A percentile compares a stretch with the other conserved stretches of the same genome.
Evolutionary conservation across 2,888 invertebrate genomes (phyloP).

Genomic region (Matsumyia berberina): DNA sequence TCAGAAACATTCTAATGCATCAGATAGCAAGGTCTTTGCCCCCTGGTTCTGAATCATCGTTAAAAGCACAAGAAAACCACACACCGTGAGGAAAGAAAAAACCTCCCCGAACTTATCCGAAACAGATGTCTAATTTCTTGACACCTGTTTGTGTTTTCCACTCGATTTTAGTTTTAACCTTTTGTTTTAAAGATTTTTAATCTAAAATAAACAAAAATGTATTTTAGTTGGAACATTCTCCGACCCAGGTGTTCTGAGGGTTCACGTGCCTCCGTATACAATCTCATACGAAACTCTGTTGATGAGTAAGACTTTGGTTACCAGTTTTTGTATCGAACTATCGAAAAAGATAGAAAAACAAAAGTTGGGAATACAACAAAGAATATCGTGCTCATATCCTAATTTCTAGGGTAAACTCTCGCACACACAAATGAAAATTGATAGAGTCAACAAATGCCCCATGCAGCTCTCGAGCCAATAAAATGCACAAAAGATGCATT

Average conservation of each 20-base stretch:
- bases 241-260: conserved; percentile 14
- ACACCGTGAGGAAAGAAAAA: background rate
- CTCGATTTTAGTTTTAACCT: conserved; percentile 32
- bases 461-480: conserved; percentile 27
- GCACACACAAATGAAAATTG: background rate
- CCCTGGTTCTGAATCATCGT: conserved; percentile 53
- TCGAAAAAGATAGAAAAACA: conserved; percentile 1
- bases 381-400: conserved; percentile 33
- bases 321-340: background rate
- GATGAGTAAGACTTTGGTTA: background rate
- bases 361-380: conserved; percentile 12
- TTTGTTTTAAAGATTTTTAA: conserved; percentile 19
- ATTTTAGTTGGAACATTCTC: conserved; percentile 13
- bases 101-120: conserved; percentile 12
- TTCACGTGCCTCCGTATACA: background rate
- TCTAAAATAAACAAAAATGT: conserved; percentile 2
- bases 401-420: conserved; percentile 11
- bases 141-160: conserved; percentile 48
- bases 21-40: conserved; percentile 54
- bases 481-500: conserved; percentile 43
- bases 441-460: conserved; percentile 25
- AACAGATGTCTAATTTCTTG: conserved; percentile 41
- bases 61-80: conserved; percentile 39
- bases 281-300: conserved; percentile 5
- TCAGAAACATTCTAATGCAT: conserved; percentile 40